phyloP scores from a whole-genome alignment of 2,113 vertebrate species.

The Rattus norvegicus region DNA sequence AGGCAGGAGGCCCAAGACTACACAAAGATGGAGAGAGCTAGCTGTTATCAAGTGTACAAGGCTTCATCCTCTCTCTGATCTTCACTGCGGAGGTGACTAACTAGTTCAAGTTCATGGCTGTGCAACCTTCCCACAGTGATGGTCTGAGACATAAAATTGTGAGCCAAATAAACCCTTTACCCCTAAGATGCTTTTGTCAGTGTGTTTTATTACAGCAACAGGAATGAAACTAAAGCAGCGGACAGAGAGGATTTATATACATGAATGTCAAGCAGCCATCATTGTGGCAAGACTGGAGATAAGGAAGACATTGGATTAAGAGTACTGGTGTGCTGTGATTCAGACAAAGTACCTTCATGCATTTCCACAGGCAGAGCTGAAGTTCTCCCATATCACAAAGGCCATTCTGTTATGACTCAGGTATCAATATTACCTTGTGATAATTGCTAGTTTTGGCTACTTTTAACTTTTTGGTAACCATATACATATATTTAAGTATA shows the following conservation, averaged over 20 bases:
- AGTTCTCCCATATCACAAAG: neutral
- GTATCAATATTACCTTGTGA: neutral
- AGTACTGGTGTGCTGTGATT: neutral
- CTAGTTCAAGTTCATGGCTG: neutral
- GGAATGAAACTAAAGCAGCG: neutral
- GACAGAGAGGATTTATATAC: neutral
- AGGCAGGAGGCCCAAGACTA: neutral
- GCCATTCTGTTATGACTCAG: neutral
- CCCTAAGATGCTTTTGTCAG: neutral
- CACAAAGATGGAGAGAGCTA: neutral
- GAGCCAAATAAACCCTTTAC: neutral
- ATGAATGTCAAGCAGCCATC: neutral
- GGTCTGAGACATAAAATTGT: neutral
- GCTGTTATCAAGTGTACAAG: neutral
- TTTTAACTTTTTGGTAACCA: conserved; percentile 11
- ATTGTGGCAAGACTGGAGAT: neutral
- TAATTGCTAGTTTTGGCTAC: neutral
- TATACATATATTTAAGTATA: conserved; percentile 5
- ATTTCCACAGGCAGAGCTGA: neutral
- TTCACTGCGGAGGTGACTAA: neutral
- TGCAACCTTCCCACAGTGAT: neutral
- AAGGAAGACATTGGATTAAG: neutral
- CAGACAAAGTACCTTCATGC: neutral
- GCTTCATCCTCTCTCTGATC: too few relatives aligned
- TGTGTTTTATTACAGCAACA: neutral